Percentiles rank a stretch among this genome's conserved stretches.
Evolutionary conservation across 53 echinoderm and acorn worm genomes (phyloP).

Genomic region (Pentamera pediparva): DNA sequence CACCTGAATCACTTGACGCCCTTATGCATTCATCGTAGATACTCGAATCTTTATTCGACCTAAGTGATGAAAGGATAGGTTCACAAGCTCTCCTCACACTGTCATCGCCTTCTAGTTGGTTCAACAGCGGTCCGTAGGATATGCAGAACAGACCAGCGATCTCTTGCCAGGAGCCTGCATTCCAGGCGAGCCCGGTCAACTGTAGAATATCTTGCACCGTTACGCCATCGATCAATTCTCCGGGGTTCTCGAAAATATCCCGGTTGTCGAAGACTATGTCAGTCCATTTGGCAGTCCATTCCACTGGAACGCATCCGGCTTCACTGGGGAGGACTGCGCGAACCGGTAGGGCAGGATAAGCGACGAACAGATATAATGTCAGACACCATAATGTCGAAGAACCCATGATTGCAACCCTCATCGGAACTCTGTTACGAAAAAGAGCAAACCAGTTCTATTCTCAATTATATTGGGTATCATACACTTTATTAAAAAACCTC

Average conservation of each 20-base stretch:
- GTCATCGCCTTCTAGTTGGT: background rate
- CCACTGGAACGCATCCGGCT: too few species aligned
- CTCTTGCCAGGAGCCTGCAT: slow-evolving; percentile 4
- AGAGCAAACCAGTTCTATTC: too few species aligned
- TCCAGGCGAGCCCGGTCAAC: background rate
- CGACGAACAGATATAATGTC: too few species aligned
- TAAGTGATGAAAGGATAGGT: background rate
- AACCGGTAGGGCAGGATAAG: too few species aligned
- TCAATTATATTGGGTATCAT: too few species aligned
- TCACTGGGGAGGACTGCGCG: too few species aligned
- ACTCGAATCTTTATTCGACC: background rate
- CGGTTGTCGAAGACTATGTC: background rate
- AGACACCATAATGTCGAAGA: too few species aligned
- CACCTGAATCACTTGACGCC: background rate
- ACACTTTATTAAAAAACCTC: too few species aligned
- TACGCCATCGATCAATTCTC: background rate
- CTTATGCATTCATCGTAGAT: background rate
- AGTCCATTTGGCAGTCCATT: too few species aligned
- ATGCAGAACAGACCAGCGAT: background rate
- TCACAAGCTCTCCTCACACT: background rate
- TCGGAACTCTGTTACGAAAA: too few species aligned
- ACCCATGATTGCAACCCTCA: too few species aligned
- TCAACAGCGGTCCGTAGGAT: background rate
- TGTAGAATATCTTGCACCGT: background rate
- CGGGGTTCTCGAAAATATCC: background rate